Conservation (phyloP, 1,140 invertebrate species). For the Bombus terrestris region DNA sequence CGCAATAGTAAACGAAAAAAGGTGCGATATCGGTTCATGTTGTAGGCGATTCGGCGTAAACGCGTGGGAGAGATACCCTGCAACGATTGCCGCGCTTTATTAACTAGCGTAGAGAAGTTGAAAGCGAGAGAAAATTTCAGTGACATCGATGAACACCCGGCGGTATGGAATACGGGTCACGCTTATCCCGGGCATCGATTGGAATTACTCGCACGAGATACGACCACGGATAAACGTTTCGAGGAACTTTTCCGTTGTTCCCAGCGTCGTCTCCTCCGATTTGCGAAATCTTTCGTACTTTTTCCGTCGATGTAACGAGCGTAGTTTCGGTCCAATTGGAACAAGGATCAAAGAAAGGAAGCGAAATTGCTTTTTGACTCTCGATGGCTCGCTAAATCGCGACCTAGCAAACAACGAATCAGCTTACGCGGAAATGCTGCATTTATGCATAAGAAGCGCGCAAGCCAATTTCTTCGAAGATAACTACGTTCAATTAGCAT, state of each 20-base stretch:
- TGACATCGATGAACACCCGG: too few species aligned
- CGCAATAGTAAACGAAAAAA: neutral
- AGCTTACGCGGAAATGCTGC: too few species aligned
- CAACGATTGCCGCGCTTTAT: neutral
- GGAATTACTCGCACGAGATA: slow-evolving; percentile 13
- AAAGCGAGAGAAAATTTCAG: neutral
- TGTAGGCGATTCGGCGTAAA: neutral
- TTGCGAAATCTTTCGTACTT: neutral
- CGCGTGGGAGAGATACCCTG: too few species aligned
- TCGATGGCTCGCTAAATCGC: neutral
- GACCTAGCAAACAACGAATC: neutral
- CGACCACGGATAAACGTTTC: neutral
- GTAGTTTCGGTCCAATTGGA: neutral
- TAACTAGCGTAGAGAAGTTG: neutral
- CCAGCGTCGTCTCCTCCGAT: neutral
- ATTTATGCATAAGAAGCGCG: neutral
- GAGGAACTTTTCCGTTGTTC: neutral
- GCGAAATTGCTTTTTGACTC: slow-evolving; percentile 20
- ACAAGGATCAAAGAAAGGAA: neutral
- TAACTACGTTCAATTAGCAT: neutral
- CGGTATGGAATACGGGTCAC: neutral
- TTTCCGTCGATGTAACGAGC: neutral
- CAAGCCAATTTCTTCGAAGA: neutral
- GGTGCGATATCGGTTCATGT: neutral
- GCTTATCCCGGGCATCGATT: slow-evolving; percentile 2